These are phyloP conservation scores for Neoaliturus tenellus DNA, from an alignment of 2,888 invertebrate genomes.

Conservation along the genomic window DNA sequence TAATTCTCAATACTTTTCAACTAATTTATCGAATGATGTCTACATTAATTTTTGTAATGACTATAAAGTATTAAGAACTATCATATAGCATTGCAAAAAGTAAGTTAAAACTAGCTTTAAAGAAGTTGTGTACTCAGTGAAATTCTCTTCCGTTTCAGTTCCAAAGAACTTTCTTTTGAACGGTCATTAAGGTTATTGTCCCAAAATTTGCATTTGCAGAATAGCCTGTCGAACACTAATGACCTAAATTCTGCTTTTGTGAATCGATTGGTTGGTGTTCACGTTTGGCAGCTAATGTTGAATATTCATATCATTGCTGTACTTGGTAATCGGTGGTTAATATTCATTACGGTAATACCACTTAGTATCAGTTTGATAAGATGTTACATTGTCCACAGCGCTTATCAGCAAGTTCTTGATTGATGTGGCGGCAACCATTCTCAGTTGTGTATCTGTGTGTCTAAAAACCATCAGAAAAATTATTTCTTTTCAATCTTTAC, in stretches of 20 bases:
- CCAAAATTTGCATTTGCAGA: not conserved
- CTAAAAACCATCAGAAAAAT: too few relatives aligned
- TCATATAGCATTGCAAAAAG: too few relatives aligned
- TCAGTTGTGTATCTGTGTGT: too few relatives aligned
- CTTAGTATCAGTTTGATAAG: not conserved
- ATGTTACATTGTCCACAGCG: not conserved
- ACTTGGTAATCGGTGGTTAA: conserved; percentile 5
- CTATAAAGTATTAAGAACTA: too few relatives aligned
- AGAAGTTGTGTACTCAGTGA: too few relatives aligned
- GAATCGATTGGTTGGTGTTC: not conserved
- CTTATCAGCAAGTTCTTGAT: not conserved
- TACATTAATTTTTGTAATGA: too few relatives aligned
- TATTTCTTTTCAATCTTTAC: too few relatives aligned
- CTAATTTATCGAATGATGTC: too few relatives aligned
- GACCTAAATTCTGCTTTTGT: conserved; percentile 20
- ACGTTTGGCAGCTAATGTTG: not conserved
- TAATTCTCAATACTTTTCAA: too few relatives aligned
- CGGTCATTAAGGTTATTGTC: conserved; percentile 23
- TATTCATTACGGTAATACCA: conserved; percentile 5
- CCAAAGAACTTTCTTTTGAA: not conserved
- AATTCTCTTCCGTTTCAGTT: not conserved
- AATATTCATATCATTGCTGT: not conserved
- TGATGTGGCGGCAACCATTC: too few relatives aligned
- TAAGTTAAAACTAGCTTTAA: too few relatives aligned
- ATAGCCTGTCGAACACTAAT: not conserved